phyloP scores from a whole-genome alignment of 23 tunicate genomes.

The Styela plicata region DNA sequence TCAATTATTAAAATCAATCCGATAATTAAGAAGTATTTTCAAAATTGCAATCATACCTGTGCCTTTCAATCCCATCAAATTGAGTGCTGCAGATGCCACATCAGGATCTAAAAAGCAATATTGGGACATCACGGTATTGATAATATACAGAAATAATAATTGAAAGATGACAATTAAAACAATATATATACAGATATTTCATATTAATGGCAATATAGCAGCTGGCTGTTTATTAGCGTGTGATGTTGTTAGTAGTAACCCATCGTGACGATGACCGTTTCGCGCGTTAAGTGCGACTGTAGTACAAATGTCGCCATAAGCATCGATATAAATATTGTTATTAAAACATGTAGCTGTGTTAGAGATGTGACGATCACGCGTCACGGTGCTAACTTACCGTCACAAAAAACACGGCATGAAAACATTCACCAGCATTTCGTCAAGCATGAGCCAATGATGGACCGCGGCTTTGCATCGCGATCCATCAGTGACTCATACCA shows the following conservation, averaged over 20 bases:
- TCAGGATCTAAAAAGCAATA: slow-evolving; percentile 60
- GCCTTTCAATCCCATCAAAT: slow-evolving; percentile 67
- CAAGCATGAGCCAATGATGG: too few relatives aligned
- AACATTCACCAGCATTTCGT: too few relatives aligned
- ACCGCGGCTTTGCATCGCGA: too few relatives aligned
- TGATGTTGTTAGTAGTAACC: not conserved
- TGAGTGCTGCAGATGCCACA: slow-evolving; percentile 92
- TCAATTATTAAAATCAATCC: too few relatives aligned
- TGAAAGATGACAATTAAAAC: too few relatives aligned
- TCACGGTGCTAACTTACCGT: too few relatives aligned
- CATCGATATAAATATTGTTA: not conserved
- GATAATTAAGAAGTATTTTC: too few relatives aligned
- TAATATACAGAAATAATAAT: too few relatives aligned
- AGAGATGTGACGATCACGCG: too few relatives aligned
- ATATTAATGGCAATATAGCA: not conserved
- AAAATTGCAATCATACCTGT: slow-evolving; percentile 49
- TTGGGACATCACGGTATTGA: not conserved
- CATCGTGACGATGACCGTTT: not conserved
- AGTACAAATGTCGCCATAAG: not conserved
- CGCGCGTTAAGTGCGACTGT: not conserved
- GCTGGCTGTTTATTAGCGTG: not conserved
- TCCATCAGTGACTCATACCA: too few relatives aligned
- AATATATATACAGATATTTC: not conserved
- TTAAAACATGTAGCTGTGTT: too few relatives aligned
- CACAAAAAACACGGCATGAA: too few relatives aligned